These are phyloP conservation scores for Calameuta idolon DNA, from an alignment of 2,888 invertebrate species.

Conservation along the genomic window DNA sequence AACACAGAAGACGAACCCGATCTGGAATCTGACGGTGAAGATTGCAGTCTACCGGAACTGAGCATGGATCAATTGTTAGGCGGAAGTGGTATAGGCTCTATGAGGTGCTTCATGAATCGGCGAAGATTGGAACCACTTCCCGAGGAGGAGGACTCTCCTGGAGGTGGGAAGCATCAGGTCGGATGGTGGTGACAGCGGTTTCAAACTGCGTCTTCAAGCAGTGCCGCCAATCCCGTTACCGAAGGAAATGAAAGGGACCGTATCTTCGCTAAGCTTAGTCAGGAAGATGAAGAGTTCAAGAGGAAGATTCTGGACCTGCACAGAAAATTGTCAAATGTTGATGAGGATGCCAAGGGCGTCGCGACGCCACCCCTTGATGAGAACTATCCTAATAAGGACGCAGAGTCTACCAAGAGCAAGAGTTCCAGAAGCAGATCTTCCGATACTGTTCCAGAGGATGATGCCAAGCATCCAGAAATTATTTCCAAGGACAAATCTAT, in stretches of 20 bases:
- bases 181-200: slow-evolving; percentile 67
- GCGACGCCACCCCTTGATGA: slow-evolving; percentile 30
- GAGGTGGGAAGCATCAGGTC: slow-evolving; percentile 58
- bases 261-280: slow-evolving; percentile 53
- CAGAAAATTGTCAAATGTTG: slow-evolving; percentile 45
- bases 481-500: slow-evolving; percentile 17
- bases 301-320: slow-evolving; percentile 61
- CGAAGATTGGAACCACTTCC: slow-evolving; percentile 84
- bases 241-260: slow-evolving; percentile 44
- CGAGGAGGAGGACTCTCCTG: slow-evolving; percentile 81
- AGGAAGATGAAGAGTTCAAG: slow-evolving; percentile 63
- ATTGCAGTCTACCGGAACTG: slow-evolving; percentile 54
- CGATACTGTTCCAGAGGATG: not conserved
- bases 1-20: slow-evolving; percentile 77
- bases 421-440: not conserved
- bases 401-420: not conserved
- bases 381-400: not conserved
- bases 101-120: slow-evolving; percentile 69
- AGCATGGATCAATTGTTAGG: slow-evolving; percentile 62
- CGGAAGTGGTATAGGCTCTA: slow-evolving; percentile 53
- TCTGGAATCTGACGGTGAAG: slow-evolving; percentile 63
- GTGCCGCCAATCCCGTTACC: slow-evolving; percentile 26
- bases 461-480: slow-evolving; percentile 7
- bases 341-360: slow-evolving; percentile 13
- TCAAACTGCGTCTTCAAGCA: slow-evolving; percentile 45